Conservation (phyloP, 1,140 invertebrate species). For the Theocolax elegans region DNA sequence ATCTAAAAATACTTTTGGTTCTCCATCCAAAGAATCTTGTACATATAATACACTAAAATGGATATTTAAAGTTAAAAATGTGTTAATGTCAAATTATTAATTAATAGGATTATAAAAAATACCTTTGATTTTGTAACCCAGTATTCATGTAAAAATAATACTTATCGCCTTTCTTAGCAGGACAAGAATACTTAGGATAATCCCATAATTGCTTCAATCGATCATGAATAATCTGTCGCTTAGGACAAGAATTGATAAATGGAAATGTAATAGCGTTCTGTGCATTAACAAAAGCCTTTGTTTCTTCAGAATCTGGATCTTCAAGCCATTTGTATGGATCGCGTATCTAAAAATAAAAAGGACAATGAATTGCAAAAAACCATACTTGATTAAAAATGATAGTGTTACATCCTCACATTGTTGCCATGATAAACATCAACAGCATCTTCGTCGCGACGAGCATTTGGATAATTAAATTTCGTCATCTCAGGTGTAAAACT, state of each 20-base stretch:
- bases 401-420: conserved; percentile 80
- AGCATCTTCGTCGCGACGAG: conserved; percentile 80
- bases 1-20: conserved; percentile 92
- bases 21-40: conserved; percentile 82
- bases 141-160: conserved; percentile 96
- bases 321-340: conserved; percentile 98
- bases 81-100: conserved; percentile 22
- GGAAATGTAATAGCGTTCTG: conserved; percentile 92
- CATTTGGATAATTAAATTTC: conserved; percentile 77
- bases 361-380: background rate
- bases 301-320: conserved; percentile 93
- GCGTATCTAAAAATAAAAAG: conserved; percentile 71
- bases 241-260: conserved; percentile 82
- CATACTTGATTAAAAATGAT: background rate
- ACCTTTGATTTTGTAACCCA: conserved; percentile 97
- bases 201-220: conserved; percentile 93
- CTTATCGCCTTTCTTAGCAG: conserved; percentile 81
- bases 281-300: conserved; percentile 89
- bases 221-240: conserved; percentile 78
- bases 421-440: conserved; percentile 85
- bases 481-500: background rate
- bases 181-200: conserved; percentile 94
- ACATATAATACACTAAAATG: conserved; percentile 92
- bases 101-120: conserved; percentile 7
- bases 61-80: conserved; percentile 29